Evolutionary conservation across 2,797 vertebrate genomes (phyloP), one percentile per base, ranked within the genome.

Genomic region (Thripadectes ignobilis): DNA sequence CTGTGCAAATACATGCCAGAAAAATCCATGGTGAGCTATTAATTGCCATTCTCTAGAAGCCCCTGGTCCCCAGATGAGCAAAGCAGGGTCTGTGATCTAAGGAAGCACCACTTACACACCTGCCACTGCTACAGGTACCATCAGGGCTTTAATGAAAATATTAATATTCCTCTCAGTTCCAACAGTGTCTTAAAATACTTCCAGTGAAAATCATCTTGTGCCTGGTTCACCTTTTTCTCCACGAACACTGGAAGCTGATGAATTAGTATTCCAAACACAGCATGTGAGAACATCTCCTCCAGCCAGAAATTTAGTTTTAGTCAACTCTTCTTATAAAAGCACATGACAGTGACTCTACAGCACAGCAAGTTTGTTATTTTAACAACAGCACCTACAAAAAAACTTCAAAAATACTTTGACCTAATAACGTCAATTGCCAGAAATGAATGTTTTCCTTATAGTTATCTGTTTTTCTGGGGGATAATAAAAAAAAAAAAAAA

Each of bases 391-490:
- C 52, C 82, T 74, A 78, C 71, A 39, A 93, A 75, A 83, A 45
- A 26, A 7, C 49, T 84, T 84, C 69, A 91, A 93, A 94, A 94
- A 38, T 51, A 73, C 55, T 88, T 41, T 85, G 95, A 92, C 96
- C 95, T 82, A 90, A 93, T 94, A 95, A 92, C 3, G 82, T 92
- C 95, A 95, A 67, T 84, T 79, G 73, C 69, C 77, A 97, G 87
- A 92, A 95, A 93, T 41, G 36, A 89, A 90, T 74, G 75, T 75
- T 93, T 92, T 91, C 52, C 38, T 91, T 78, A 73, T 38, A 30
- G 7, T 46, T 63, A 73, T 76, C 32, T 91, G 19, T 63, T 94
- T 94, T 13, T 3, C 51, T 57, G 45, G 15, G 21, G 10, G 27
- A 66, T 54, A 48, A 78, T 18, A 6, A 26, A 66, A n/a, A 59